Base-by-base conservation (phyloP, 1,140 invertebrate species). In the Drosophila bocqueti region DNA sequence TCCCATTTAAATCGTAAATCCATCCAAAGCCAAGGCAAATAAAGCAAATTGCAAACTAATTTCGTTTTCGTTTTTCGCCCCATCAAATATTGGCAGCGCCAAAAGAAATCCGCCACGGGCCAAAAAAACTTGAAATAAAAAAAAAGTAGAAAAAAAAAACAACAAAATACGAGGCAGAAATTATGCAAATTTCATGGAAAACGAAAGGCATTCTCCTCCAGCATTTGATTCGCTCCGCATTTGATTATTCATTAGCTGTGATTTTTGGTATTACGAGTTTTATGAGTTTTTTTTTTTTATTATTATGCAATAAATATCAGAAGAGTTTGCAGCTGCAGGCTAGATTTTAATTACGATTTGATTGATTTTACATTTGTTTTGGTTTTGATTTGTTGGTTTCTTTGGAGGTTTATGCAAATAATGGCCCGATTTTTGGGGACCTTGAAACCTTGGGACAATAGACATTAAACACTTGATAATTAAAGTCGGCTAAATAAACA, bases 181-280 rank as follows among this genome's bases (percentile, higher is more conserved):
- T 83, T 87, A 83, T 89, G 83, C 80, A 81, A 87, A 87, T 89
- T 57, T 80, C 65, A 89, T 81, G 71, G 76, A 87, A 87, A 87
- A 80, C 84, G 83, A 87, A 87, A 87, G 84, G 64, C 63, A 85
- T 85, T 80, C 72, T 43, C 75, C 73, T 7, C 10, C 36, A 59
- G 60, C 16, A 26, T 65, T 57, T 47, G 21, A 76, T 67, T 68
- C 62, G 63, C 64, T 71, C 63, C 77, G 50, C 49, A 68, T 68
- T 79, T 83, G 76, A 79, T 72, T 82, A 81, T 82, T 86, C 43
- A 86, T 86, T 72, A 75, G 69, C 47, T 49, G 36, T 46, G 29
- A 72, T 71, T 47, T 42, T 60, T 38, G 4, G 45, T 40, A 38
- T 60, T 71, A 43, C 38, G 31, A 36, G 29, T 26, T 52, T 58